phyloP scores from a whole-genome alignment of 2,797 vertebrate genomes.

The Danio aesculapii region DNA sequence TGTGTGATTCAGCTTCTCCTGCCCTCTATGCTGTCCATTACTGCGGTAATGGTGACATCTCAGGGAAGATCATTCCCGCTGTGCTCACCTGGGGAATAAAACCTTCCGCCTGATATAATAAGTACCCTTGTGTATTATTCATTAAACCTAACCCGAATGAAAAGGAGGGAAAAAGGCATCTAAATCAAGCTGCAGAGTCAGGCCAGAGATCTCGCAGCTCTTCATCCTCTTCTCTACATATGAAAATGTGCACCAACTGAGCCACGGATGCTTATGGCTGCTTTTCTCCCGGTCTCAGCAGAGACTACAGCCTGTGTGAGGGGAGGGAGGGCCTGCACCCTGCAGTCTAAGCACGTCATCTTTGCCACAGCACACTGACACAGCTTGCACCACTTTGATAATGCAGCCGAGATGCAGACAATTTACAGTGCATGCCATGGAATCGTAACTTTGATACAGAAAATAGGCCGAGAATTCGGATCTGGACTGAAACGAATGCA shows the following conservation, averaged over 20 bases:
- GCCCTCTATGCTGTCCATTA: conserved; percentile 4
- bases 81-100: conserved; percentile 24
- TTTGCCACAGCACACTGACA: conserved; percentile 61
- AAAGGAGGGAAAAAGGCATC: not conserved
- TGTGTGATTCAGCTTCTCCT: conserved; percentile 17
- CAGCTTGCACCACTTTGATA: conserved; percentile 43
- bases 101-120: not conserved
- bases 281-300: conserved; percentile 70
- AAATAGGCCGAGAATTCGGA: not conserved
- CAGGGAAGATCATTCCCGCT: not conserved
- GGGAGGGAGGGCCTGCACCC: conserved; percentile 47
- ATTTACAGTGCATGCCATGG: conserved; percentile 13
- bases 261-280: conserved; percentile 58
- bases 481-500: not conserved
- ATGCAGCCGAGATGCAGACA: not conserved
- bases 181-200: conserved; percentile 56
- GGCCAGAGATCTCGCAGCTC: conserved; percentile 49
- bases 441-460: not conserved
- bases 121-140: conserved; percentile 25
- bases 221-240: conserved; percentile 56
- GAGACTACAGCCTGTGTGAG: conserved; percentile 63
- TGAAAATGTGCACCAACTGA: conserved; percentile 65
- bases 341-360: conserved; percentile 61
- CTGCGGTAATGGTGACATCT: conserved; percentile 6
- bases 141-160: conserved; percentile 21